Percentiles rank a stretch among this genome's conserved stretches.
Evolutionary conservation across 2,888 invertebrate genomes (phyloP).

Genomic region (Drosophila falleni): DNA sequence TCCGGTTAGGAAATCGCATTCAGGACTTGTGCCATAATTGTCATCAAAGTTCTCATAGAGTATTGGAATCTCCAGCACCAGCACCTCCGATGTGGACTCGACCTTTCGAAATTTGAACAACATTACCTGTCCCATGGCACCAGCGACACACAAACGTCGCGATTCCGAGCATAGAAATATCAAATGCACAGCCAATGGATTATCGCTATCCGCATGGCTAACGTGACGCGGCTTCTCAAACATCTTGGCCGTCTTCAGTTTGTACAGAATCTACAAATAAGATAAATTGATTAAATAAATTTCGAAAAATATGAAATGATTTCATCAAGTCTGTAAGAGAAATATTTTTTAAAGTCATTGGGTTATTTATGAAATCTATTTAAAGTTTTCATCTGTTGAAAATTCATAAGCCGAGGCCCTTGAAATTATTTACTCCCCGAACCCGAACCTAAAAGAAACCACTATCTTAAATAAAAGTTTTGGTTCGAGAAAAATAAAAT

Average conservation of each 20-base stretch:
- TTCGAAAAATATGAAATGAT: too few relatives aligned
- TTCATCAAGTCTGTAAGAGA: too few relatives aligned
- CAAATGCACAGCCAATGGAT: constrained; percentile 95
- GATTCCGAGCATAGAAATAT: constrained; percentile 97
- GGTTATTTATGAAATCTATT: too few relatives aligned
- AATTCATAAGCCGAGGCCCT: too few relatives aligned
- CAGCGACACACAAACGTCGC: constrained; percentile 93
- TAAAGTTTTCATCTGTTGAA: too few relatives aligned
- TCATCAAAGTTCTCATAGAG: constrained; percentile 93
- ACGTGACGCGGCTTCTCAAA: constrained; percentile 87
- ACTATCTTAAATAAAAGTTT: too few relatives aligned
- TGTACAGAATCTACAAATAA: constrained; percentile 91
- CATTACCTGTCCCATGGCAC: constrained; percentile 96
- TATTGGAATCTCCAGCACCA: constrained; percentile 94
- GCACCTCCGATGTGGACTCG: constrained; percentile 93
- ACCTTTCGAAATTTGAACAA: constrained; percentile 97
- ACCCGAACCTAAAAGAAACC: too few relatives aligned
- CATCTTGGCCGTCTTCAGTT: constrained; percentile 97
- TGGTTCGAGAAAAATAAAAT: too few relatives aligned
- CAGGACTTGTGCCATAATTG: constrained; percentile 90
- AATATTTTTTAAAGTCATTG: too few relatives aligned
- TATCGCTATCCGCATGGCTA: constrained; percentile 89
- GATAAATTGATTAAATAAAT: not conserved
- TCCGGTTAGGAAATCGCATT: constrained; percentile 90
- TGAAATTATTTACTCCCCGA: too few relatives aligned